Evolutionary conservation across 2,888 invertebrate genomes (phyloP), one percentile per base, ranked within the genome.

Genomic region (Crematogaster levior): DNA sequence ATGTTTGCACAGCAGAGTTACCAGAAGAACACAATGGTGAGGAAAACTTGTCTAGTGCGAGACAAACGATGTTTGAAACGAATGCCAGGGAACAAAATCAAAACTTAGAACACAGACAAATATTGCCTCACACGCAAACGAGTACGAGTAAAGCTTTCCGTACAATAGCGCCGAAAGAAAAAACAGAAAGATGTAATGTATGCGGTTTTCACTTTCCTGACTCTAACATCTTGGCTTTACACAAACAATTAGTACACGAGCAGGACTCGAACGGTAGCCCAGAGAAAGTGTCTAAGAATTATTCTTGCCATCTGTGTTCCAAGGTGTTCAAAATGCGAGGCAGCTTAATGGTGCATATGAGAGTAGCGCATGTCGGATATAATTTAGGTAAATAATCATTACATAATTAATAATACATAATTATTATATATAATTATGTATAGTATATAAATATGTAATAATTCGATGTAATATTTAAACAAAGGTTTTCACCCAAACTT

Each of bases 241-340:
- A 98, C 91, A 96, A 96, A 91, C 97, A 97, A 91, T 93, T 98
- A 75, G 96, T 97, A 70, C 98, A 94, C 43, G 91, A 92, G 65
- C 92, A 92, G 53, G 89, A 92, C 68, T 66, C 84, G 2, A 91
- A 84, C 46, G 73, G 85, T 46, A 84, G 91, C 68, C 91, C 94
- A 4, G 93, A 94, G 60, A 94, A 94, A 81, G 92, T 94, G 1
- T 88, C 92, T 85, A 95, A 95, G 37, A 95, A 95, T 89, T 96
- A 96, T 91, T 95, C 96, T 82, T 98, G 98, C 91, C 97, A 97
- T 92, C 95, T 97, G 81, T 98, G 98, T 92, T 95, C 97, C 0
- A 97, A 97, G 94, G 95, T 96, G 82, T 98, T 98, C 91, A 97
- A 97, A 94, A 97, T 97, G 97, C 95, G 97, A 88, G 98, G 98